phyloP scores from a whole-genome alignment of 2,888 invertebrate species.

The Molorchus minor region DNA sequence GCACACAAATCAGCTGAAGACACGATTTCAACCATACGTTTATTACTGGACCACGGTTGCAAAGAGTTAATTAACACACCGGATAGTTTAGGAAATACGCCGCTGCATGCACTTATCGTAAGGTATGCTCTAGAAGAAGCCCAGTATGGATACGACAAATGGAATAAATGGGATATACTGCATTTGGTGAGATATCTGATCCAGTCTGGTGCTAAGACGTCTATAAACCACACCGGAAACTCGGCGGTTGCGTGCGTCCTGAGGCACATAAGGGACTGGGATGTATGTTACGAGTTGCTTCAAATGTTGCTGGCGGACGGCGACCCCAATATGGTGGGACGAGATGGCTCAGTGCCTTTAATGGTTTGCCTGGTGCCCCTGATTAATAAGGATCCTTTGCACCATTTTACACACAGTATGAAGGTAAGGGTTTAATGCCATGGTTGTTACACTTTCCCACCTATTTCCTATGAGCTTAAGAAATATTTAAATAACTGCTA shows the following conservation, averaged over 20 bases:
- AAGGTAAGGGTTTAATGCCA: too few species aligned
- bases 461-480: too few species aligned
- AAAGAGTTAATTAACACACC: conserved; percentile 77
- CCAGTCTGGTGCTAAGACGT: conserved; percentile 72
- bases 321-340: conserved; percentile 74
- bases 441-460: too few species aligned
- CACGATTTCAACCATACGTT: conserved; percentile 73
- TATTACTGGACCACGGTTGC: conserved; percentile 77
- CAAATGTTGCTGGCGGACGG: conserved; percentile 69
- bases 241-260: conserved; percentile 76
- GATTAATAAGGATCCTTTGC: conserved; percentile 77
- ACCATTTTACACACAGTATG: conserved; percentile 78
- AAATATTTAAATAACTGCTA: too few species aligned
- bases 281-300: conserved; percentile 69
- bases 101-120: conserved; percentile 73
- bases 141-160: conserved; percentile 72
- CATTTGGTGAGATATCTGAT: conserved; percentile 71
- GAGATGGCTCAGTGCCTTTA: conserved; percentile 77
- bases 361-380: conserved; percentile 79
- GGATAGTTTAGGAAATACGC: conserved; percentile 78
- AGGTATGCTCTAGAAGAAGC: conserved; percentile 76
- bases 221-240: conserved; percentile 75
- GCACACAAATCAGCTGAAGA: conserved; percentile 77
- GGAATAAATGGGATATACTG: conserved; percentile 80
- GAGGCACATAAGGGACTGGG: conserved; percentile 76